phyloP scores from a whole-genome alignment of 2,113 vertebrate genomes.

The Lanius collurio region DNA sequence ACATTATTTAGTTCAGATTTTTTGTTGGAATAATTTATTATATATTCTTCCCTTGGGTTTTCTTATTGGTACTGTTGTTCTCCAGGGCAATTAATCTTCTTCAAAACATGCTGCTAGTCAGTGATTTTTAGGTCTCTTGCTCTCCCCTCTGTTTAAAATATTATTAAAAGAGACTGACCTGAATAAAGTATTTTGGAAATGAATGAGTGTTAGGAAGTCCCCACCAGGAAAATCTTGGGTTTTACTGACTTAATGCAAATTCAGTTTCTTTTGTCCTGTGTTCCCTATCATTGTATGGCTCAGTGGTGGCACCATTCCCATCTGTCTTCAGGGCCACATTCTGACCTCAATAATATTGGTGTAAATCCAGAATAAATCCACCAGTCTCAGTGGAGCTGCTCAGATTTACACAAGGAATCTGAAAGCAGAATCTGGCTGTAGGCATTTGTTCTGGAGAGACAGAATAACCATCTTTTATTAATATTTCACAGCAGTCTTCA shows the following conservation, averaged over 20 bases:
- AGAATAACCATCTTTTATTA: constrained; percentile 64
- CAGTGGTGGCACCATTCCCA: not conserved
- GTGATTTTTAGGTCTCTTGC: not conserved
- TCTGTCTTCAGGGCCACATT: constrained; percentile 30
- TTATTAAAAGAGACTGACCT: not conserved
- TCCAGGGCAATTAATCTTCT: not conserved
- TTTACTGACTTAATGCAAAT: not conserved
- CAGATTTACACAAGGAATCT: constrained; percentile 53
- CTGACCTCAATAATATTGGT: constrained; percentile 31
- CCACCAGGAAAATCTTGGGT: not conserved
- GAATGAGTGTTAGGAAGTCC: not conserved
- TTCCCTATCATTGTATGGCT: not conserved
- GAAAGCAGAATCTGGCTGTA: constrained; percentile 52
- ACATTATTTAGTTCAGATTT: not conserved
- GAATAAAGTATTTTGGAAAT: not conserved
- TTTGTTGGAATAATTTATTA: not conserved
- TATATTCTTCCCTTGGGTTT: not conserved
- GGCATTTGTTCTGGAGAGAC: constrained; percentile 46
- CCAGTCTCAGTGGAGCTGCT: constrained; percentile 47
- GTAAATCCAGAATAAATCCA: constrained; percentile 56
- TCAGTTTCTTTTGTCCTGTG: not conserved
- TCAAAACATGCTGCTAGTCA: not conserved
- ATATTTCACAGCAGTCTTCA: constrained; percentile 66
- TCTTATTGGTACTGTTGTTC: not conserved
- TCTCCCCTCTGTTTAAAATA: not conserved